These are phyloP conservation scores for Micromys minutus DNA, from an alignment of 2,113 vertebrate species.

Conservation along the genomic window DNA sequence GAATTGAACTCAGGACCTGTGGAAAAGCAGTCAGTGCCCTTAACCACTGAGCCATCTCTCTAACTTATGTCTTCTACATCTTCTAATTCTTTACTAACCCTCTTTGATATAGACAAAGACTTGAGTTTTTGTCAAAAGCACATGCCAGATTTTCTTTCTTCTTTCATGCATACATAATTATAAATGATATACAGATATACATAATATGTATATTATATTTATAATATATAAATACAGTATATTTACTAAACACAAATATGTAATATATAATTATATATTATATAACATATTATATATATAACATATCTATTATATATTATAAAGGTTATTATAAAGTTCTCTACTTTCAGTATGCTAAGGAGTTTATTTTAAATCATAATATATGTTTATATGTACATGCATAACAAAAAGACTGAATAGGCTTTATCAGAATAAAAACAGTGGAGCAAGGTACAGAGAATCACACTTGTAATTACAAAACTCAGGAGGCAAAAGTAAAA, in stretches of 20 bases:
- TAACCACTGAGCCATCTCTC: too few relatives aligned
- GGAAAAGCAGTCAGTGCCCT: too few relatives aligned
- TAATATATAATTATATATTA: too few relatives aligned
- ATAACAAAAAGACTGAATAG: background rate
- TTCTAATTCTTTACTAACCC: background rate
- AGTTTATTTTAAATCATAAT: background rate
- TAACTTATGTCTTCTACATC: background rate
- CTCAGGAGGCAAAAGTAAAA: too few relatives aligned
- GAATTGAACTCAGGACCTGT: too few relatives aligned
- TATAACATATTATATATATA: too few relatives aligned
- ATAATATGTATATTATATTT: too few relatives aligned
- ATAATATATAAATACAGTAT: too few relatives aligned
- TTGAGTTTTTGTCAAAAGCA: background rate
- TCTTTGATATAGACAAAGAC: background rate
- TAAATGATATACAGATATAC: too few relatives aligned
- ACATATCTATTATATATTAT: too few relatives aligned
- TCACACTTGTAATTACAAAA: background rate
- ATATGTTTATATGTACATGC: background rate
- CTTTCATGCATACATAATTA: background rate
- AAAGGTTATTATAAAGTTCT: background rate
- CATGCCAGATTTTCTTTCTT: background rate
- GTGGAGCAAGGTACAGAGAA: background rate
- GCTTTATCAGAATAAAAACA: slow-evolving; percentile 14
- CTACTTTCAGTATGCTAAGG: background rate
- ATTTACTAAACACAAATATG: too few relatives aligned